Base-by-base conservation (phyloP, 2,888 invertebrate species). In the Clepsis dumicolana region DNA sequence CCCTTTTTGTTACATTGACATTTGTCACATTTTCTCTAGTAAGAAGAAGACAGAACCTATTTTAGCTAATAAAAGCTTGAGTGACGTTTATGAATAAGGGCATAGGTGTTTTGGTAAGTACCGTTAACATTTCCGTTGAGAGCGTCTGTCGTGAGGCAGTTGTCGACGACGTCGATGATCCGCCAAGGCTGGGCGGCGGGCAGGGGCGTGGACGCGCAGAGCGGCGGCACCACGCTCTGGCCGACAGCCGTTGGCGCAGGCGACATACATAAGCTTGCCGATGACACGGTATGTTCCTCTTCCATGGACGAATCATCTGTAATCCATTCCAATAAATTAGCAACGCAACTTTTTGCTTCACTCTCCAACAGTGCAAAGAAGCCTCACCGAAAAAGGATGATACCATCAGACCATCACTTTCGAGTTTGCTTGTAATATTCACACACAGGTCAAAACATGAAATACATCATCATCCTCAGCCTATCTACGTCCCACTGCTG, bases 241-340 rank as follows among this genome's bases (percentile, higher is more conserved):
- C 71, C 29, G 29, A 66, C 75, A 73, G 75, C 56, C 25, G 35
- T 24, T 70, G 72, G 50, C 77, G 70, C 4, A 0, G 92, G 91
- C 3, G 93, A 93, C 86, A 92, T 85, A 76, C 91, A 91, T 0
- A 91, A 77, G 35, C 93, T 93, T 7, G 91, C 91, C 0, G 91
- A 90, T 0, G 93, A 93, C 7, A 91, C 80, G 12, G 93, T 91
- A 70, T 84, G 83, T 66, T 93, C 91, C 14, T 89, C 90, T 71
- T 88, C 90, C 18, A 84, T 83, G 0, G 91, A 88, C 27, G 79
- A 77, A 1, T 87, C 90, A 72, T 88, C 92, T 92, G 84, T 3
- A 38, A 18, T 29, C 10, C 12, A 41, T 35, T 7, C n/a, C n/a
- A 65, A 24, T 27, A 59, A 52, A 38, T 32, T 10, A 32, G 8